Conservation (phyloP, 2,797 vertebrate genomes). For the Perodicticus potto region DNA sequence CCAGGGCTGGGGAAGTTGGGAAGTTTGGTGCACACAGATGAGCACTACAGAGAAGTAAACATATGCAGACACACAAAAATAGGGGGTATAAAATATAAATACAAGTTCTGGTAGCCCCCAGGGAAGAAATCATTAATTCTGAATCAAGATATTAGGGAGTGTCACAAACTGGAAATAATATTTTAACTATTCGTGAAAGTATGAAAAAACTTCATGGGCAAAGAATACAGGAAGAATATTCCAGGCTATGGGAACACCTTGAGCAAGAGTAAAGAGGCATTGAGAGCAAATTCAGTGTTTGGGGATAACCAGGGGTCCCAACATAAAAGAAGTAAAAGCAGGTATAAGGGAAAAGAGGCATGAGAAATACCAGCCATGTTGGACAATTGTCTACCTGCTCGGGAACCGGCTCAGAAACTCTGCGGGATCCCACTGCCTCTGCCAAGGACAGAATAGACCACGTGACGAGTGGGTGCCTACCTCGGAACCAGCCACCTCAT, state of each 20-base stretch:
- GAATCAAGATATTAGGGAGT: not conserved
- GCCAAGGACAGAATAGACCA: not conserved
- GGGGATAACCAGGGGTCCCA: not conserved
- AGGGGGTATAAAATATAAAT: not conserved
- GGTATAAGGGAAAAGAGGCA: not conserved
- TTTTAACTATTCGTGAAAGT: not conserved
- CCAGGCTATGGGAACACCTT: not conserved
- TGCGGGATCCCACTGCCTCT: not conserved
- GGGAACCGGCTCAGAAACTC: not conserved
- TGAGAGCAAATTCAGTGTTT: not conserved
- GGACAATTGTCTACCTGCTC: not conserved
- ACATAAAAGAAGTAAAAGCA: not conserved
- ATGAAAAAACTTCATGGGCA: not conserved
- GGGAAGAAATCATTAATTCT: not conserved
- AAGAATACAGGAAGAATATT: not conserved
- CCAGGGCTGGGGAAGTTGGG: not conserved
- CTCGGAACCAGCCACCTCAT: not conserved
- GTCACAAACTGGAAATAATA: not conserved
- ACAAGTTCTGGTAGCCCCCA: not conserved
- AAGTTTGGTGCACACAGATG: not conserved
- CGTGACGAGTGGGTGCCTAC: not conserved
- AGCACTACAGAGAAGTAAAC: not conserved
- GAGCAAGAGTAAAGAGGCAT: not conserved
- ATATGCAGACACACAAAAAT: not conserved
- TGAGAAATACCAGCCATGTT: not conserved